Evolutionary conservation across 2,797 vertebrate species (phyloP).

Genomic region (Taeniopygia guttata): DNA sequence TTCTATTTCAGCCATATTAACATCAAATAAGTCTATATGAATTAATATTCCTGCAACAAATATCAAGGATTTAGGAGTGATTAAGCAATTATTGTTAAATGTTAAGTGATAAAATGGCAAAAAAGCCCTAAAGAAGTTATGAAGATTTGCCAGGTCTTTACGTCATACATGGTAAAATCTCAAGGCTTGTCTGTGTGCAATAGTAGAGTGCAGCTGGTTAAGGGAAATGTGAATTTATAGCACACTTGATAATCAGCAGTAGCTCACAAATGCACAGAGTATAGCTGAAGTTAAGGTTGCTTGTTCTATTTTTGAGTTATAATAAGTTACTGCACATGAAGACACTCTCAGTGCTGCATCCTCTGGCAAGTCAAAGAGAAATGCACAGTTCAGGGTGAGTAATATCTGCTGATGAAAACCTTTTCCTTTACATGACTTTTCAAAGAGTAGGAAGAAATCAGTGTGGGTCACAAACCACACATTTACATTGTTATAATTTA

Average conservation of each 20-base stretch:
- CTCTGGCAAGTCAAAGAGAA: background rate
- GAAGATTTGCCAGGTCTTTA: background rate
- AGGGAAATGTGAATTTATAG: background rate
- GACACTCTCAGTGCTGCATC: background rate
- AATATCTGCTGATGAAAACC: background rate
- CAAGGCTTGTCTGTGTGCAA: background rate
- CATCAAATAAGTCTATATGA: constrained; percentile 47
- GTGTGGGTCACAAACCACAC: background rate
- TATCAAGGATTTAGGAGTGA: constrained; percentile 47
- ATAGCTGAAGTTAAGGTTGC: background rate
- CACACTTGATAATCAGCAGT: background rate
- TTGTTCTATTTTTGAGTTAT: background rate
- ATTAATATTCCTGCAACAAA: constrained; percentile 63
- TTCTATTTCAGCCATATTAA: constrained; percentile 53
- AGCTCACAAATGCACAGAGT: background rate
- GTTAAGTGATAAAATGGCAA: background rate
- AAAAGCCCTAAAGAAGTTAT: constrained; percentile 3
- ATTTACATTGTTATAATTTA: background rate
- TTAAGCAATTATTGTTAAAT: constrained; percentile 57
- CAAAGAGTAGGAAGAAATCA: background rate
- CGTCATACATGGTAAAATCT: background rate
- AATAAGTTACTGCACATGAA: background rate
- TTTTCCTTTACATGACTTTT: background rate
- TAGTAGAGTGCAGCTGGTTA: background rate
- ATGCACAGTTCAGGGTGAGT: background rate